Evolutionary conservation across 2,888 invertebrate species (phyloP).

Genomic region (Lochmaea crataegi): DNA sequence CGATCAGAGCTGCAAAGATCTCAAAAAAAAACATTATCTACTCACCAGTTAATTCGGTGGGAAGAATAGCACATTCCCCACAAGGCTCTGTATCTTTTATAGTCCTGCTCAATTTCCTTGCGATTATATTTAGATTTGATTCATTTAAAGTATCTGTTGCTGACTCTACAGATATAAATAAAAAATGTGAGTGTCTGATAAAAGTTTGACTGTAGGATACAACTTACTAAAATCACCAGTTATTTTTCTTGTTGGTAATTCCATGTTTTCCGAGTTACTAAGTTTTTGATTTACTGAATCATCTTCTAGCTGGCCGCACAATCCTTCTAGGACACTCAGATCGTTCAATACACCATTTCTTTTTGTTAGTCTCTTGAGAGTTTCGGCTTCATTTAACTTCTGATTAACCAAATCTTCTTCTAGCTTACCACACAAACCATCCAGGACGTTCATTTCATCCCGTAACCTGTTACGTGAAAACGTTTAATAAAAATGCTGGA

Average conservation of each 20-base stretch:
- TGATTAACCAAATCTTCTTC: conserved; percentile 62
- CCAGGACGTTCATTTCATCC: conserved; percentile 53
- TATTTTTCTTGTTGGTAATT: conserved; percentile 43
- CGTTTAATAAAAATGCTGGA: too few species aligned
- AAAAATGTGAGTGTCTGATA: not conserved
- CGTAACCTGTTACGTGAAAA: not conserved
- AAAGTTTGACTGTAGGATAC: not conserved
- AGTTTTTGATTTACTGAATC: conserved; percentile 62
- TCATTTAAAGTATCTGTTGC: conserved; percentile 26
- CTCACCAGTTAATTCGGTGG: conserved; percentile 52
- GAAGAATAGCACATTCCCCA: conserved; percentile 52
- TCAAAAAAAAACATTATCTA: not conserved
- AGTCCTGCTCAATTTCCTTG: conserved; percentile 57
- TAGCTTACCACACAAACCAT: conserved; percentile 56
- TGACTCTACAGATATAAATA: not conserved
- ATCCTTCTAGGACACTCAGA: conserved; percentile 51
- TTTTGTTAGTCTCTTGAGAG: conserved; percentile 52
- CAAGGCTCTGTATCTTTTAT: conserved; percentile 55
- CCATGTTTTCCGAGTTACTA: conserved; percentile 60
- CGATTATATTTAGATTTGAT: conserved; percentile 55
- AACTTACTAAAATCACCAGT: conserved; percentile 25
- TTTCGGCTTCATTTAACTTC: conserved; percentile 61
- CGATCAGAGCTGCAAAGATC: too few species aligned
- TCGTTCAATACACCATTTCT: conserved; percentile 45
- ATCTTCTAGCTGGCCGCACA: conserved; percentile 58